Evolutionary conservation across 2,888 invertebrate genomes (phyloP).

Genomic region (Hetaerina titia): DNA sequence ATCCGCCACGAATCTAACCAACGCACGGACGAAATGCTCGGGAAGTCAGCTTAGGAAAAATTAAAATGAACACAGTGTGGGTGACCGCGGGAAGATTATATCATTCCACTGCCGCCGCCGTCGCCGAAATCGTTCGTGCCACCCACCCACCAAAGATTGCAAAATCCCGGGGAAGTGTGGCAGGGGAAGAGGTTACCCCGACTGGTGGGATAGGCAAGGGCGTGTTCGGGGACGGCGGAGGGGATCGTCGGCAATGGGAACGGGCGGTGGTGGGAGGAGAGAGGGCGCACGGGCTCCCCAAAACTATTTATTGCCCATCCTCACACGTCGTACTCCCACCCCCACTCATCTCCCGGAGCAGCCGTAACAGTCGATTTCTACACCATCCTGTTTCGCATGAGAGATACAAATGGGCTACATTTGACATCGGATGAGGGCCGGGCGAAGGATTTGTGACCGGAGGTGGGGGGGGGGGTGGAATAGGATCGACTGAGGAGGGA

Average conservation of each 20-base stretch:
- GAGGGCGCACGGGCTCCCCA: not conserved
- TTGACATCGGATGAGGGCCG: not conserved
- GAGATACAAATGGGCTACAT: not conserved
- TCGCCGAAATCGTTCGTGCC: not conserved
- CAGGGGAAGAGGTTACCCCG: not conserved
- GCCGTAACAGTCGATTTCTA: conserved; percentile 46
- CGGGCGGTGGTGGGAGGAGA: not conserved
- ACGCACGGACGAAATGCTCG: too few species aligned
- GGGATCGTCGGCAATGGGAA: not conserved
- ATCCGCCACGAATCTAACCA: too few species aligned
- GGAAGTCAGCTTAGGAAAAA: not conserved
- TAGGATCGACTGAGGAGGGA: not conserved
- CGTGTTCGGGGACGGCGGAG: not conserved
- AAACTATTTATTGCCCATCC: conserved; percentile 46
- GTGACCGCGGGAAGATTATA: not conserved
- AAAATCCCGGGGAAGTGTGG: not conserved
- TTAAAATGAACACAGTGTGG: not conserved
- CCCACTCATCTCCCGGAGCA: not conserved
- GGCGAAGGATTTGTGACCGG: not conserved
- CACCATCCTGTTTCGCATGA: conserved; percentile 30
- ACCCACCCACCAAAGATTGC: not conserved
- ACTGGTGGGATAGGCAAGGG: not conserved
- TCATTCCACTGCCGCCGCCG: not conserved
- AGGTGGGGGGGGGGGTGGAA: not conserved
- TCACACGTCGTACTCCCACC: too few species aligned